Conservation (phyloP, 1,140 invertebrate species). For the Dinoponera quadriceps region DNA sequence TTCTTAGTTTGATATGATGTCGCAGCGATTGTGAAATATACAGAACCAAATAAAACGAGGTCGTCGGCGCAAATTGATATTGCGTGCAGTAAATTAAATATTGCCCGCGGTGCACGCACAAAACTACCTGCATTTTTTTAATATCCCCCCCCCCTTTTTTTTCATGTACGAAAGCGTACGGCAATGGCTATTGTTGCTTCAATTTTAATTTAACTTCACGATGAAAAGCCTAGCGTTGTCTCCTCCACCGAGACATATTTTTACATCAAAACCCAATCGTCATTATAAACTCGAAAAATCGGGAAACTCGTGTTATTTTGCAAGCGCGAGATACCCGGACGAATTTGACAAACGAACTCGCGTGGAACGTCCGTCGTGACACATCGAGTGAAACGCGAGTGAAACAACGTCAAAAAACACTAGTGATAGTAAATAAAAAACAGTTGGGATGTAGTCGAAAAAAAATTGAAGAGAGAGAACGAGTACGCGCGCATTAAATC, state of each 20-base stretch:
- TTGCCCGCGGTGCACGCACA: background rate
- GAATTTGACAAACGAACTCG: slow-evolving; percentile 23
- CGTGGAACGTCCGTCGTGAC: background rate
- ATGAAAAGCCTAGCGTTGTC: slow-evolving; percentile 25
- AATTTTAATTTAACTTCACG: slow-evolving; percentile 16
- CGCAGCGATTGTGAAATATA: background rate
- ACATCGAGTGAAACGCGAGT: slow-evolving; percentile 1
- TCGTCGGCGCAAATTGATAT: slow-evolving; percentile 18
- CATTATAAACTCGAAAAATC: slow-evolving; percentile 33
- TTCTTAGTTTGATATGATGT: background rate
- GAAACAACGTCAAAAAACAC: slow-evolving; percentile 32
- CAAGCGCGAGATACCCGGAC: background rate
- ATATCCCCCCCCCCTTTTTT: slow-evolving; percentile 7
- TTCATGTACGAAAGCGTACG: background rate
- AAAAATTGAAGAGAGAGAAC: slow-evolving; percentile 38
- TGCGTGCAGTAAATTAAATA: slow-evolving; percentile 12
- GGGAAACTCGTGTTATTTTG: slow-evolving; percentile 35
- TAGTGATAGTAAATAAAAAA: slow-evolving; percentile 29
- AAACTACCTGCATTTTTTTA: background rate
- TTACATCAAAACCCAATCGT: slow-evolving; percentile 25
- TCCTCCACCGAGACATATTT: slow-evolving; percentile 8
- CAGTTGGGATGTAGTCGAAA: slow-evolving; percentile 3
- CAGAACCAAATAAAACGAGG: slow-evolving; percentile 1
- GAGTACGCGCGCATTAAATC: slow-evolving; percentile 11
- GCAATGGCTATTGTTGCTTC: slow-evolving; percentile 3